Evolutionary conservation across 2,113 vertebrate species (phyloP).

Genomic region (Chionomys nivalis): DNA sequence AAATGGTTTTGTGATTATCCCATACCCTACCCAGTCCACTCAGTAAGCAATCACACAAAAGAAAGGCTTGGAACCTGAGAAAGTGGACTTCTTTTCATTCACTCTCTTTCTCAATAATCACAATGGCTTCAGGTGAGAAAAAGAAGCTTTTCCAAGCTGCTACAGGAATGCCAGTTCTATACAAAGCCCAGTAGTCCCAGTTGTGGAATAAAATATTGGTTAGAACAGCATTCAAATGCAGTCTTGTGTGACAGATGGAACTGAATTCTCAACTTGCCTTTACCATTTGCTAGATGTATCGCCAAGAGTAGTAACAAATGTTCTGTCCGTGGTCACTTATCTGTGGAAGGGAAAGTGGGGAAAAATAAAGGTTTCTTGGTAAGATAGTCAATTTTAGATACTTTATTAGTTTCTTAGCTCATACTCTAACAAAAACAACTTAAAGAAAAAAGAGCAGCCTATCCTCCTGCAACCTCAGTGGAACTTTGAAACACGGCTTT

Average conservation of each 20-base stretch:
- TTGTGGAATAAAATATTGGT: background rate
- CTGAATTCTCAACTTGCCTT: background rate
- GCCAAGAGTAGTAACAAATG: background rate
- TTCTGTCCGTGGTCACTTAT: background rate
- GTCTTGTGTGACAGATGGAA: background rate
- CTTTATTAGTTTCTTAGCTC: background rate
- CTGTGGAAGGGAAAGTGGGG: background rate
- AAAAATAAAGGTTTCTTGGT: background rate
- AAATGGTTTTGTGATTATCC: background rate
- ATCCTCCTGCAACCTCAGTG: too few relatives aligned
- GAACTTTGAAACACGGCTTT: too few relatives aligned
- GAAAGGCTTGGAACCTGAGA: background rate
- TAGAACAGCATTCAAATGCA: background rate
- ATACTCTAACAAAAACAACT: background rate
- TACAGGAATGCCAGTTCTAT: background rate
- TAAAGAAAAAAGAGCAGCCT: background rate
- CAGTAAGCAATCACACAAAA: background rate
- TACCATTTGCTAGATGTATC: background rate
- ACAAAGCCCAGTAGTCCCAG: background rate
- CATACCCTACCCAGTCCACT: background rate
- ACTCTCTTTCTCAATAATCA: background rate
- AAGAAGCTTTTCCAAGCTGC: background rate
- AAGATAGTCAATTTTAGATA: background rate
- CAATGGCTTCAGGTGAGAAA: background rate
- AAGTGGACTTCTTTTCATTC: background rate